Evolutionary conservation across 1,140 invertebrate species (phyloP).

Genomic region (Drosophila burlai): DNA sequence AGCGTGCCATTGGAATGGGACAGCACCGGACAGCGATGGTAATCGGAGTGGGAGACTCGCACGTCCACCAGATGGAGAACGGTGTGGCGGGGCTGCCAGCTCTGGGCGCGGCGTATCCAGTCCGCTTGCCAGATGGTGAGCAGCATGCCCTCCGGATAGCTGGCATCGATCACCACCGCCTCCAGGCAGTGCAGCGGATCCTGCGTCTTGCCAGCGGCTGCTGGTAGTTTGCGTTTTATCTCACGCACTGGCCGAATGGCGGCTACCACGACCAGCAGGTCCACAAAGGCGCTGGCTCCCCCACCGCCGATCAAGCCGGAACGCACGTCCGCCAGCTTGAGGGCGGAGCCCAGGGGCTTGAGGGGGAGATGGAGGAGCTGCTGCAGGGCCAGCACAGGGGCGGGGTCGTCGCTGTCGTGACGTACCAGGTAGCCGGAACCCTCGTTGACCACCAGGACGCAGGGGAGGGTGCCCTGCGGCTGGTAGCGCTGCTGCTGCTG

Average conservation of each 20-base stretch:
- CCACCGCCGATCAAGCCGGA: conserved; percentile 29
- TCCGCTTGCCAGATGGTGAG: conserved; percentile 86
- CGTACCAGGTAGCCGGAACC: conserved; percentile 86
- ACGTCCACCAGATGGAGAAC: conserved; percentile 86
- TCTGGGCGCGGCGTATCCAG: conserved; percentile 72
- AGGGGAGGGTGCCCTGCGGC: conserved; percentile 86
- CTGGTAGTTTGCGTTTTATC: conserved; percentile 65
- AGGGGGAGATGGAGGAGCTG: conserved; percentile 85
- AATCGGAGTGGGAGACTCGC: conserved; percentile 83
- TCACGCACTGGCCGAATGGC: conserved; percentile 72
- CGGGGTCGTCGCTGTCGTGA: conserved; percentile 70
- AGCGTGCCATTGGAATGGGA: conserved; percentile 77
- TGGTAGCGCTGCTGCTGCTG: conserved; percentile 85
- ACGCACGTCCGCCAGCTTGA: conserved; percentile 85
- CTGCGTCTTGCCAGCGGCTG: conserved; percentile 48
- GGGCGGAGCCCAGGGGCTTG: conserved; percentile 84
- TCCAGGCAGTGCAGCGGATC: conserved; percentile 78
- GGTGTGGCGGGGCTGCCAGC: conserved; percentile 85
- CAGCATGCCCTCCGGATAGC: conserved; percentile 76
- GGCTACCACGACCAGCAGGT: conserved; percentile 85
- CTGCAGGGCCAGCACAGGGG: conserved; percentile 63
- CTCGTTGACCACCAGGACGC: conserved; percentile 86
- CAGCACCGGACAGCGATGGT: conserved; percentile 71
- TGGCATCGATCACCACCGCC: conserved; percentile 85
- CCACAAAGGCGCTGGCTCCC: conserved; percentile 51